Evolutionary conservation across 2,113 vertebrate species (phyloP).

Genomic region (Bubalus kerabau): DNA sequence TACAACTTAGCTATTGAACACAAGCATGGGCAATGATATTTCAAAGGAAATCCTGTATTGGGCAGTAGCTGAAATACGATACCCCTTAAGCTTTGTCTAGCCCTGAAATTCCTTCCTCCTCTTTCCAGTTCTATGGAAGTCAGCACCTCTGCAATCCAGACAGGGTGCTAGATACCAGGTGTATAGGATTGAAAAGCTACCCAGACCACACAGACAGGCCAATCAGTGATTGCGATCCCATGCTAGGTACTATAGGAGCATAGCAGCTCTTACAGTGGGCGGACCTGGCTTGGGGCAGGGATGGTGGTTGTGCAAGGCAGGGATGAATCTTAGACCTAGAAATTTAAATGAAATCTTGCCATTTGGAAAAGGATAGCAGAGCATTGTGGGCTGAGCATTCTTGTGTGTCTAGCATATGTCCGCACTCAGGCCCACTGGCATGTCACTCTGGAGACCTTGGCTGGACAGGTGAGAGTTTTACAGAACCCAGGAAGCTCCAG

Average conservation of each 20-base stretch:
- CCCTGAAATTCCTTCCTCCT: neutral
- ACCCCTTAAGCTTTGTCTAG: neutral
- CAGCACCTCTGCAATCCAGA: neutral
- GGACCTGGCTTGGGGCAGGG: neutral
- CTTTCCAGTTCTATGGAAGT: neutral
- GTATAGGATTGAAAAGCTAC: neutral
- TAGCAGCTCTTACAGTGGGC: neutral
- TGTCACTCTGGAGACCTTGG: neutral
- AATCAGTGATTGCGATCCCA: accelerated
- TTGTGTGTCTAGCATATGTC: neutral
- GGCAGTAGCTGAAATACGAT: neutral
- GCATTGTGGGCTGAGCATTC: neutral
- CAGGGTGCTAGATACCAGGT: neutral
- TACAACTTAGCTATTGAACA: neutral
- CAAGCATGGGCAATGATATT: neutral
- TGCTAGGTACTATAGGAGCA: neutral
- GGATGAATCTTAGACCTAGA: neutral
- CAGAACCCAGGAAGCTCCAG: neutral
- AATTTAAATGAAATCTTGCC: neutral
- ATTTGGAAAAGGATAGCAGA: neutral
- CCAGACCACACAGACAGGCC: neutral
- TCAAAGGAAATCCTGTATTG: neutral
- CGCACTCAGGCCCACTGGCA: neutral
- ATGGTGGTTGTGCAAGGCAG: neutral
- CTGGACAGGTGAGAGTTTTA: neutral